Percentiles rank a stretch among this genome's conserved stretches.
These are phyloP conservation scores for Eucera pruinosa DNA, from an alignment of 2,888 invertebrate species.

Conservation along the genomic window DNA sequence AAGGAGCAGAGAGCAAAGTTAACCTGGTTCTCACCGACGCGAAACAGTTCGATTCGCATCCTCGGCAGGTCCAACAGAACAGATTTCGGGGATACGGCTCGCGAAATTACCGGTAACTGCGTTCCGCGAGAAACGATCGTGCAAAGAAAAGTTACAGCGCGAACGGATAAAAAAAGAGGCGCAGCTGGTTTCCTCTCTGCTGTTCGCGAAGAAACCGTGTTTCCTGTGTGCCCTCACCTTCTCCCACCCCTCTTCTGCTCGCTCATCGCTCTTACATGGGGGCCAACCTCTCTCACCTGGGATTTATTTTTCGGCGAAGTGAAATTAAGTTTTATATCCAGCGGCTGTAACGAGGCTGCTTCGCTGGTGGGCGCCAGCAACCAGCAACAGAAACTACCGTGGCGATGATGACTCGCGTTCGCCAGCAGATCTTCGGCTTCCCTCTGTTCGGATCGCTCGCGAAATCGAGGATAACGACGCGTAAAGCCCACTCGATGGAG, in stretches of 20 bases:
- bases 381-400: slow-evolving; percentile 59
- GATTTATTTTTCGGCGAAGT: slow-evolving; percentile 73
- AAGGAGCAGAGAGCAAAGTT: not conserved
- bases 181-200: slow-evolving; percentile 52
- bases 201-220: slow-evolving; percentile 38
- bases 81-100: slow-evolving; percentile 46
- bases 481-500: slow-evolving; percentile 2
- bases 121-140: slow-evolving; percentile 40
- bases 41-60: slow-evolving; percentile 33
- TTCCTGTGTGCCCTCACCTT: slow-evolving; percentile 53
- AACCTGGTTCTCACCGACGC: slow-evolving; percentile 26
- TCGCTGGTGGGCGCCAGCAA: slow-evolving; percentile 57
- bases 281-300: slow-evolving; percentile 36
- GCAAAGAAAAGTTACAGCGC: slow-evolving; percentile 49
- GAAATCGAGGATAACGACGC: slow-evolving; percentile 31
- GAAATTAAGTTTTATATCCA: slow-evolving; percentile 77
- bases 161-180: slow-evolving; percentile 48
- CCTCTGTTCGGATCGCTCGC: not conserved
- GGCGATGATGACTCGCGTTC: slow-evolving; percentile 60
- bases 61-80: not conserved
- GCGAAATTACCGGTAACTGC: slow-evolving; percentile 57
- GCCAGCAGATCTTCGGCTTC: slow-evolving; percentile 22
- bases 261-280: not conserved
- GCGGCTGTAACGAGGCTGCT: slow-evolving; percentile 68
- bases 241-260: not conserved